Base-by-base conservation (phyloP, 2,888 invertebrate genomes). In the Octonoba sinensis region DNA sequence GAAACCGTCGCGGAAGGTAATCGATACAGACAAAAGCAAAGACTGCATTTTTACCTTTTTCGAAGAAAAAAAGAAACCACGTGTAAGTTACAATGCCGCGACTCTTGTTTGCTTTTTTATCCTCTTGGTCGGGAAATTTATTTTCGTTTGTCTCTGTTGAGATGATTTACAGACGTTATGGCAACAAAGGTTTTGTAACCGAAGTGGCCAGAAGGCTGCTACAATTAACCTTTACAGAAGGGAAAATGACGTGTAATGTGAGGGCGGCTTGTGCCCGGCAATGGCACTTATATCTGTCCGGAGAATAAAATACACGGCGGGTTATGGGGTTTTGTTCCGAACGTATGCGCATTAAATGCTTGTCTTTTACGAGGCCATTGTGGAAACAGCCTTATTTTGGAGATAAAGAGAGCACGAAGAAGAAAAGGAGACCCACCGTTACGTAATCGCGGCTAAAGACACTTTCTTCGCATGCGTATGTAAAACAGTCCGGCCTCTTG, bases 161-260 rank as follows among this genome's bases (percentile, higher is more conserved):
- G 62, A 73, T 81, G 73, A 81, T 81, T 81, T 81, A 81, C 73
- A 81, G 54, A 56, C 79, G 60, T 81, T 81, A 69, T 69, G 46
- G 73, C 73, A 81, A 81, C 79, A 81, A 81, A 81, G 79, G 73
- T 81, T 81, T 81, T 81, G 79, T 81, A 81, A 81, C 73, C 73
- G 73, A 74, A 81, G 69, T 81, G 69, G 72, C 78, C 65, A 64
- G 71, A 71, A 71, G 57, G 66, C 73, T 73, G 69, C 79, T 69
- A 81, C 79, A 81, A 81, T 81, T 81, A 81, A 74, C 79, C 72
- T 81, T 81, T 73, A 73, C 79, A 79, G 73, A 74, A 62, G 62
- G 54, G 66, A 71, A 77, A 78, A 65, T 71, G 66, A 77, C 57
- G 77, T 70, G 75, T 60, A 71, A 66, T 78, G 65, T 54, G 57